Percentiles rank a stretch among this genome's conserved stretches.
Evolutionary conservation across 1,140 invertebrate species (phyloP).

Genomic region (Bombyx mori): ASM3026992v2 NC_085117.1:14687501-14688000

Average conservation of each 20-base stretch:
- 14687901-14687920: constrained; percentile 41
- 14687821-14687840: constrained; percentile 76
- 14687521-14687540: no score
- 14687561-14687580: no score
- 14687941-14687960: constrained; percentile 17
- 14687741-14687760: constrained; percentile 60
- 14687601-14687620: no score
- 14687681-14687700: background rate
- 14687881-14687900: constrained; percentile 48
- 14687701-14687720: constrained; percentile 45
- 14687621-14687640: no score
- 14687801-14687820: constrained; percentile 65
- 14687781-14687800: constrained; percentile 41
- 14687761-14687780: constrained; percentile 47
- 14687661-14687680: no score
- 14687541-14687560: no score
- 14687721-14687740: constrained; percentile 56
- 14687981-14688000: no score
- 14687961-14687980: no score
- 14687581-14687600: no score
- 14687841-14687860: constrained; percentile 77
- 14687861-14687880: constrained; percentile 73
- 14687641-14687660: no score
- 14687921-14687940: constrained; percentile 56
- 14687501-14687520: no score